These are phyloP conservation scores for Apis laboriosa DNA, from an alignment of 1,140 invertebrate species.

Conservation along the genomic window DNA sequence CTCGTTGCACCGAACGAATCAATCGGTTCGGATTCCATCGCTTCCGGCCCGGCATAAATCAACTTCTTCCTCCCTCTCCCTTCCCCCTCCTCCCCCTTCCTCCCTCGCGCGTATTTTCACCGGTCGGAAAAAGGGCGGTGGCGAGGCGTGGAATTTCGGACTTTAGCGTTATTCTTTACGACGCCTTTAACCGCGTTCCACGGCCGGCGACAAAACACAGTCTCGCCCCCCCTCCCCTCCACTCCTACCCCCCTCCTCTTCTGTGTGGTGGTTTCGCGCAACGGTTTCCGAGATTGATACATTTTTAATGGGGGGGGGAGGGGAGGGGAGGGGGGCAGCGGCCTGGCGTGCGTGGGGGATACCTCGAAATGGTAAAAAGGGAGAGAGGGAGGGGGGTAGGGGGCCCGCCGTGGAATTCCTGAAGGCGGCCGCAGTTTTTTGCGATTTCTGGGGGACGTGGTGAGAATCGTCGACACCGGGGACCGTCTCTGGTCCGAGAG, in stretches of 20 bases:
- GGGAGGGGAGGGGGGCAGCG: neutral
- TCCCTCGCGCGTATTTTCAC: neutral
- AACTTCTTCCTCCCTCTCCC: neutral
- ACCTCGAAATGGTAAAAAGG: neutral
- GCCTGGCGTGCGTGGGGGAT: neutral
- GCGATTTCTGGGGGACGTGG: slow-evolving; percentile 14
- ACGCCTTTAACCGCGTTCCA: slow-evolving; percentile 55
- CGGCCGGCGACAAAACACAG: slow-evolving; percentile 1
- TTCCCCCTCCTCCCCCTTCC: no score
- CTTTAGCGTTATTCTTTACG: slow-evolving; percentile 60
- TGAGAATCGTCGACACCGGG: slow-evolving; percentile 26
- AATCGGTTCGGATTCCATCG: slow-evolving; percentile 23
- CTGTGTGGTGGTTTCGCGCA: slow-evolving; percentile 24
- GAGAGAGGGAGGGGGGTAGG: no score
- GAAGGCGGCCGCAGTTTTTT: slow-evolving; percentile 15
- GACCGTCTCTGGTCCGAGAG: slow-evolving; percentile 50
- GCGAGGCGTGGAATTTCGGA: neutral
- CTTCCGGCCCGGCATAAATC: slow-evolving; percentile 14
- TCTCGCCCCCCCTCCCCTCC: no score
- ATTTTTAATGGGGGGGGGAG: slow-evolving; percentile 66
- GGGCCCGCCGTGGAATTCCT: slow-evolving; percentile 58
- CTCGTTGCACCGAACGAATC: slow-evolving; percentile 15
- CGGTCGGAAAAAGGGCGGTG: neutral
- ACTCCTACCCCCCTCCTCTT: no score
- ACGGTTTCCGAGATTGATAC: slow-evolving; percentile 66